These are phyloP conservation scores for Caerostris extrusa DNA, from an alignment of 1,140 invertebrate genomes.

Conservation along the genomic window DNA sequence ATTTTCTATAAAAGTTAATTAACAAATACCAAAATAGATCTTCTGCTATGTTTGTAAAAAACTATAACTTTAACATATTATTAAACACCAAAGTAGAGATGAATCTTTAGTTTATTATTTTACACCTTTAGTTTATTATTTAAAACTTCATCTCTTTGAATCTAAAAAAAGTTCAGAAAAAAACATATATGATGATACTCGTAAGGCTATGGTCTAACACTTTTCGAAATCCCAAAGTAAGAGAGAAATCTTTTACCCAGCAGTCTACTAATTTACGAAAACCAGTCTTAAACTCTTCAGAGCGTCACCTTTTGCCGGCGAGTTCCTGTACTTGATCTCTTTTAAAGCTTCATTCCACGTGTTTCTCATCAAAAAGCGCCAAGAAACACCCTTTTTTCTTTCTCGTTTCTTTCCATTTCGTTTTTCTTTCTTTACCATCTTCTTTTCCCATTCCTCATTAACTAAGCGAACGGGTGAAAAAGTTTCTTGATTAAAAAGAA, in stretches of 20 bases:
- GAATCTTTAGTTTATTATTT: too few species aligned
- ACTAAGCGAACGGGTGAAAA: conserved; percentile 67
- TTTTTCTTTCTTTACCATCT: neutral
- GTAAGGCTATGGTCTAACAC: too few species aligned
- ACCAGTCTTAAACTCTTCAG: conserved; percentile 10
- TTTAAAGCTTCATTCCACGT: conserved; percentile 32
- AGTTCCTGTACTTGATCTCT: conserved; percentile 3
- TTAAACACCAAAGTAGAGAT: too few species aligned
- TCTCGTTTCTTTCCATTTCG: conserved; percentile 13
- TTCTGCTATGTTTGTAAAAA: too few species aligned
- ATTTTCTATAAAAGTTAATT: too few species aligned
- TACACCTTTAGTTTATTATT: too few species aligned
- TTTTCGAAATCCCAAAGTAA: too few species aligned
- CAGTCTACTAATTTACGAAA: too few species aligned
- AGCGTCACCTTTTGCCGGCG: neutral
- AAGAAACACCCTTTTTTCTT: conserved; percentile 1
- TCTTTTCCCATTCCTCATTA: conserved; percentile 54
- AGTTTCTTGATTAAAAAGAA: conserved; percentile 59
- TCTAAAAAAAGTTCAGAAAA: neutral
- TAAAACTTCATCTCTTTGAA: too few species aligned
- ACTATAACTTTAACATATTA: too few species aligned
- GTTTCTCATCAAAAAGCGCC: conserved; percentile 56
- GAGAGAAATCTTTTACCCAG: neutral
- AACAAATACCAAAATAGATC: too few species aligned
- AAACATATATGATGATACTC: too few species aligned